Evolutionary conservation across 2,888 invertebrate species (phyloP), one percentile per base, ranked within the genome.

Genomic region (Barypeithes pellucidus): DNA sequence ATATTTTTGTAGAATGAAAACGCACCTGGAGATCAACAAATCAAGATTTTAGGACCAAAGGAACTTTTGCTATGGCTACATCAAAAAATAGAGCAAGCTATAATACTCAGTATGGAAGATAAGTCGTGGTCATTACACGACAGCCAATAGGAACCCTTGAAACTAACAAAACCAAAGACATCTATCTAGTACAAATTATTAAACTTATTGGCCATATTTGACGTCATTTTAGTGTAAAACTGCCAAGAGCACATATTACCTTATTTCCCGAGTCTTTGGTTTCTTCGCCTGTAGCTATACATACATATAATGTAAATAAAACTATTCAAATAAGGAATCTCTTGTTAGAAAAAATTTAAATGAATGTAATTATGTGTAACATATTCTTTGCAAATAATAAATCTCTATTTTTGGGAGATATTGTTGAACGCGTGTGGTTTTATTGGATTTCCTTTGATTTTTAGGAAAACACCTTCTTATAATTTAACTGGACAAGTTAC

Each of bases 61-160:
- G 89, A 90, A 54, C 88, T 91, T 14, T 86, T 94, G 67, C 85
- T 86, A 14, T 95, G 94, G 94, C 86, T 95, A 24, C 91, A 91
- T 79, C 89, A 89, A 74, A 93, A 93, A 87, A 91, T 94, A 68
- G 92, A 94, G 82, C 91, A 91, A 81, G 93, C 92, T 0, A 90
- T 94, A 81, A 90, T 93, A 69, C 87, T 93, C 39, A 92, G 92
- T 63, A 89, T 93, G 88, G 93, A 93, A 83, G 93, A 92, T 82
- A 92, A 92, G 81, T 88, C 91, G 0, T 92, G 91, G 86, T 76
- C 83, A 57, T 72, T 83, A 45, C 65, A 60, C 3, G 66, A 71
- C 14, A 20, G 18, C 9, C 68, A 68, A 12, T 63, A 68, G 16
- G 16, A 36, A 16, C 54, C 22, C 11, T n/a, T n/a, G n/a, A n/a